Percentiles rank a stretch among this genome's conserved stretches.
Conservation (phyloP, 2,888 invertebrate species). For the Hirtodrosophila duncani region DNA sequence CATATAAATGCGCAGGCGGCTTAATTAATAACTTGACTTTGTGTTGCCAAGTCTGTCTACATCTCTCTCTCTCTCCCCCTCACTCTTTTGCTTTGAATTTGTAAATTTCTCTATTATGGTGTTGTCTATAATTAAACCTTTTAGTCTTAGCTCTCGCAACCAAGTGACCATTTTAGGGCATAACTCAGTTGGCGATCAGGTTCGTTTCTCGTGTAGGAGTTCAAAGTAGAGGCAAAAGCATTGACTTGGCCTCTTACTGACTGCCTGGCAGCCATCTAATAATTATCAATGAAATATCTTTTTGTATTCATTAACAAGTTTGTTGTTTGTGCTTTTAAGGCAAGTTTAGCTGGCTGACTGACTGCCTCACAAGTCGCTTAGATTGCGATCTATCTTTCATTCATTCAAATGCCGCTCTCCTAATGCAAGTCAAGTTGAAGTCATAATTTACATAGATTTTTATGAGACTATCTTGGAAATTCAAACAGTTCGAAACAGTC, state of each 20-base stretch:
- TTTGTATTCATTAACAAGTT: constrained; percentile 65
- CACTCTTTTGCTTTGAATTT: constrained; percentile 4
- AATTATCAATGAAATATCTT: constrained; percentile 65
- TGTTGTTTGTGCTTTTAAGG: constrained; percentile 51
- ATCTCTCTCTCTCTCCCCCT: constrained; percentile 3
- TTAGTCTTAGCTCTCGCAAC: constrained; percentile 10
- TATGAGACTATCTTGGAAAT: constrained; percentile 43
- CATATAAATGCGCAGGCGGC: constrained; percentile 57
- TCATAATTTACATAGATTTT: constrained; percentile 59
- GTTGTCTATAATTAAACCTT: constrained; percentile 29
- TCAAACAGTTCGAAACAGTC: constrained; percentile 32
- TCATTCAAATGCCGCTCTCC: constrained; percentile 42
- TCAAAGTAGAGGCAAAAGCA: constrained; percentile 4
- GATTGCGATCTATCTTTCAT: constrained; percentile 31
- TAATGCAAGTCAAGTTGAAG: constrained; percentile 60
- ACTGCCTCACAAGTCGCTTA: background rate
- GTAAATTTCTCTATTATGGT: background rate
- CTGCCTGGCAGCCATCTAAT: constrained; percentile 40
- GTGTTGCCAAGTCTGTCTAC: too few species aligned
- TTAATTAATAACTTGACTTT: constrained; percentile 53
- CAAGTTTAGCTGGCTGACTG: too few species aligned
- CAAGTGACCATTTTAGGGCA: constrained; percentile 58
- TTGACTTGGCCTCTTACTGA: background rate
- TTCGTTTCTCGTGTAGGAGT: too few species aligned
- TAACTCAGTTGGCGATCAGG: constrained; percentile 36